These are phyloP conservation scores for Styela plicata DNA, from an alignment of 23 tunicate species.

Conservation along the genomic window DNA sequence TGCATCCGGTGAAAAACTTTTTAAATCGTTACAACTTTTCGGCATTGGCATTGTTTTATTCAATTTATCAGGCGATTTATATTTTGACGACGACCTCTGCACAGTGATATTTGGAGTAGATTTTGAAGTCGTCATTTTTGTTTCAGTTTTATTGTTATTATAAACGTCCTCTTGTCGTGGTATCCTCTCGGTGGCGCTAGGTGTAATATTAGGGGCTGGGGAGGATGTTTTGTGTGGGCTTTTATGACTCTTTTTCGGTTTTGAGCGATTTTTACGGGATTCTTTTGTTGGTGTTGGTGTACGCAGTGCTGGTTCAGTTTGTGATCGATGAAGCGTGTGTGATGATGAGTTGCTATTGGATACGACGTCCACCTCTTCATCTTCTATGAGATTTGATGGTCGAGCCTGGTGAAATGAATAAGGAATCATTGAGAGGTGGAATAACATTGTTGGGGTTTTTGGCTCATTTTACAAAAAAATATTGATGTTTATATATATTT, in stretches of 20 bases:
- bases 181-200: not conserved
- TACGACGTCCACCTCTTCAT: not conserved
- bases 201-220: not conserved
- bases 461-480: no score
- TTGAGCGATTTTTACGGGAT: constrained; percentile 8
- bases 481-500: no score
- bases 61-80: constrained; percentile 7
- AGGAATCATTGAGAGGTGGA: no score
- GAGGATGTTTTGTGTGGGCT: not conserved
- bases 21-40: not conserved
- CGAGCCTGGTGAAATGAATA: no score
- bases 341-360: not conserved
- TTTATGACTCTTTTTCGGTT: not conserved
- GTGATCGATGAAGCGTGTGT: not conserved
- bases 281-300: not conserved
- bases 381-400: not conserved
- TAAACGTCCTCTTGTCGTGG: constrained; percentile 2
- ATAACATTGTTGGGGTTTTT: no score
- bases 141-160: constrained; percentile 4
- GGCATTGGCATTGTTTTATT: not conserved
- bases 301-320: not conserved
- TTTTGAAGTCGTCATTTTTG: constrained; percentile 16
- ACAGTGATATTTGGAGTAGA: constrained; percentile 30
- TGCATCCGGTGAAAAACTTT: not conserved
- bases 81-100: not conserved